Base-by-base conservation (phyloP, 1,140 invertebrate species). In the Lycorma delicatula region DNA sequence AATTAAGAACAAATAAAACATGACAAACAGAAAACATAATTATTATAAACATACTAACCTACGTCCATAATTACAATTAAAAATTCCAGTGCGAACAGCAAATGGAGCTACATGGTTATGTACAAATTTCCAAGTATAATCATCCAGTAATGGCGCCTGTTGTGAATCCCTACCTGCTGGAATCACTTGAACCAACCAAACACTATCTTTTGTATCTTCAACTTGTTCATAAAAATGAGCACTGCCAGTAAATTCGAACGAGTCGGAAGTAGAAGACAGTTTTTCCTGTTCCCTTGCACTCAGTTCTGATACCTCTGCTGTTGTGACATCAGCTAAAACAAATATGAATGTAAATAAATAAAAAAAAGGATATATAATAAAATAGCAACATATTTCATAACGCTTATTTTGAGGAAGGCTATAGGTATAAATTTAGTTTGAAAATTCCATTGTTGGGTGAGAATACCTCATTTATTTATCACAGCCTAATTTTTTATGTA, bases 201-300 rank as follows among this genome's bases (percentile, higher is more conserved):
- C 75, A 66, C 76, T 77, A 65, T 79, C 77, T 65, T 79, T 79
- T 11, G 75, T 74, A 64, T 79, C 77, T 62, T 79, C 77, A 3
- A 79, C 77, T 66, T 77, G 69, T 62, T 78, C 75, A 58, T 74
- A 73, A 61, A 78, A 78, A 64, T 77, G 73, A 55, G 68, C 61
- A 20, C 74, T 76, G 54, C 74, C 71, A 12, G 70, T 73, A 60
- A 79, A 79, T 56, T 74, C 70, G 4, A 74, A 74, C 4, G 63
- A 65, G 50, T 60, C 44, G 22, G 66, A 54, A n/a, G 65, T 51
- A 2, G 46, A 22, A 26, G 55, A 20, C 0, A 61, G 29, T 20
- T 53, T 31, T 25, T 60, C 59, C 16, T 27, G 59, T 5, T 46
- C 28, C 20, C 44, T 34, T n/a, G 22, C 28, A 18, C 38, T 47